A percentile compares a stretch with the other conserved stretches of the same genome.
phyloP scores from a whole-genome alignment of 2,888 invertebrate genomes.

The Pyrgus malvae region DNA sequence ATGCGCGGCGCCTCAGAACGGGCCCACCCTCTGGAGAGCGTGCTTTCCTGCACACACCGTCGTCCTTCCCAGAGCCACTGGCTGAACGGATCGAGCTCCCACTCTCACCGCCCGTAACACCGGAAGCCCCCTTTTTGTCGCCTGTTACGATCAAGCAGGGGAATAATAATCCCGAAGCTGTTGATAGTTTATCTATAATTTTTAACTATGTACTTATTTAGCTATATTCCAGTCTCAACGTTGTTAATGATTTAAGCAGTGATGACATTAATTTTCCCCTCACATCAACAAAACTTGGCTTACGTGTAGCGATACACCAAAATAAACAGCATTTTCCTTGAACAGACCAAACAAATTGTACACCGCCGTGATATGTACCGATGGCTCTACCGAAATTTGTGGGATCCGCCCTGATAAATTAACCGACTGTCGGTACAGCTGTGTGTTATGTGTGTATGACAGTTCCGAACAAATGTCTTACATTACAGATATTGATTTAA shows the following conservation, averaged over 20 bases:
- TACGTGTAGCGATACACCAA: conserved; percentile 3
- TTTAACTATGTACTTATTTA: background rate
- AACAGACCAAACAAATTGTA: conserved; percentile 3
- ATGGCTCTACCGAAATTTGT: background rate
- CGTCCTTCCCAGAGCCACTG: too few species aligned
- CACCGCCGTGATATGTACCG: conserved; percentile 1
- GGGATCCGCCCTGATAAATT: conserved; percentile 1
- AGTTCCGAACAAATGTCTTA: conserved; percentile 8
- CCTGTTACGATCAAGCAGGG: too few species aligned
- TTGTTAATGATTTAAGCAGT: background rate
- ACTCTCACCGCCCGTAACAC: too few species aligned
- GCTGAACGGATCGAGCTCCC: too few species aligned
- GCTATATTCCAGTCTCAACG: background rate
- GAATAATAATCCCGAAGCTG: too few species aligned
- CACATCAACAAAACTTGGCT: conserved; percentile 9
- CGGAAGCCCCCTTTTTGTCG: too few species aligned
- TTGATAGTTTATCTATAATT: too few species aligned
- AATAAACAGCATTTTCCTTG: conserved; percentile 16
- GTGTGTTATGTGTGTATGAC: conserved; percentile 2
- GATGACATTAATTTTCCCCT: conserved; percentile 1
- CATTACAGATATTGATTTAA: conserved; percentile 26
- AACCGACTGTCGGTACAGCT: background rate
- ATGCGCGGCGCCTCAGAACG: too few species aligned
- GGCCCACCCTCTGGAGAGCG: too few species aligned
- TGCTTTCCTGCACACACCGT: too few species aligned